Evolutionary conservation across 2,888 invertebrate species (phyloP).

Genomic region (Atethmia centrago): DNA sequence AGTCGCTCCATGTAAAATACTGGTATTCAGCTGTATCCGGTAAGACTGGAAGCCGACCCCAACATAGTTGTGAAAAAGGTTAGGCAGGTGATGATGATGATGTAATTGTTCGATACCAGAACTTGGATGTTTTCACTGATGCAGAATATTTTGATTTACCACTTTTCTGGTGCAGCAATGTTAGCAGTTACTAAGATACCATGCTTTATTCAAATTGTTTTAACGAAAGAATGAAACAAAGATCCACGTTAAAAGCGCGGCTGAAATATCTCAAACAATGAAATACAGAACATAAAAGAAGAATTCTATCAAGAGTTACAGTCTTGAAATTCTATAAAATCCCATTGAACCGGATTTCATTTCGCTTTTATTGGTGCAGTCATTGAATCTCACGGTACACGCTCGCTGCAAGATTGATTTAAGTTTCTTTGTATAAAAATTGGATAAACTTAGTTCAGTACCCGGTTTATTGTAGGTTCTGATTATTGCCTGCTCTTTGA

Average conservation of each 20-base stretch:
- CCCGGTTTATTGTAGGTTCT: slow-evolving; percentile 35
- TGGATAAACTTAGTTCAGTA: slow-evolving; percentile 50
- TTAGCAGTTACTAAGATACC: background rate
- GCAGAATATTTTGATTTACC: background rate
- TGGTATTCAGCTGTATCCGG: no score
- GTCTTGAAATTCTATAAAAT: slow-evolving; percentile 65
- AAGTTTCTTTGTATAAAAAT: slow-evolving; percentile 63
- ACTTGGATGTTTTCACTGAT: no score
- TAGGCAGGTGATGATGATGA: no score
- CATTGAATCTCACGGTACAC: slow-evolving; percentile 59
- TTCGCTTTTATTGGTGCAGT: slow-evolving; percentile 66
- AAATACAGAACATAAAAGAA: slow-evolving; percentile 54
- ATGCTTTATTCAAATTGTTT: background rate
- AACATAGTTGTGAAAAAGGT: no score
- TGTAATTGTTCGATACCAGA: no score
- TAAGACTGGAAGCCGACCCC: no score
- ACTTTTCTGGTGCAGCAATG: no score
- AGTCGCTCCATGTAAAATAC: no score
- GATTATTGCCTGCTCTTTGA: slow-evolving; percentile 36
- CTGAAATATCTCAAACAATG: slow-evolving; percentile 47
- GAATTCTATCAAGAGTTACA: slow-evolving; percentile 64
- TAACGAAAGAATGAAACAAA: slow-evolving; percentile 1
- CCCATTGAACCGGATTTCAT: slow-evolving; percentile 64
- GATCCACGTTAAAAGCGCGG: slow-evolving; percentile 8
- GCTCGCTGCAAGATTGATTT: slow-evolving; percentile 61